phyloP scores from a whole-genome alignment of 2,888 invertebrate species.

The Standfussiana lucernea region DNA sequence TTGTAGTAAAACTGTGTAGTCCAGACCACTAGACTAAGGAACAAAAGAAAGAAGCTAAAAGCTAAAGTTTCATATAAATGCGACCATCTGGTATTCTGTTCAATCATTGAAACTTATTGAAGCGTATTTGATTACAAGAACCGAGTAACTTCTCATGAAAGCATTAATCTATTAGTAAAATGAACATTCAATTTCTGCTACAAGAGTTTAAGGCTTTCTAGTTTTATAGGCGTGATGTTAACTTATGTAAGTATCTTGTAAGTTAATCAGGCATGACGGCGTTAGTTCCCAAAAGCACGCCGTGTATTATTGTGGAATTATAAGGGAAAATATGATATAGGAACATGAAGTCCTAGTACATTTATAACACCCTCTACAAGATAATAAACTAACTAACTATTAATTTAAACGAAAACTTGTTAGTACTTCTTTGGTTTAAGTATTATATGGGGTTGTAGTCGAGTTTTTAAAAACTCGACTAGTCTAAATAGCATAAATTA shows the following conservation, averaged over 20 bases:
- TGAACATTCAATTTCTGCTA: background rate
- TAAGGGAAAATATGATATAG: no score
- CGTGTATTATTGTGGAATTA: no score
- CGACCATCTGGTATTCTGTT: background rate
- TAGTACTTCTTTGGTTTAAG: no score
- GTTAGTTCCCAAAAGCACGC: background rate
- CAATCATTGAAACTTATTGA: constrained; percentile 1
- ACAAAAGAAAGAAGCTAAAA: background rate
- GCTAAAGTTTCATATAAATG: background rate
- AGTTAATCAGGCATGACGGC: background rate
- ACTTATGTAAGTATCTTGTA: background rate
- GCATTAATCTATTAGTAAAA: background rate
- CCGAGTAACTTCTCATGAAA: background rate
- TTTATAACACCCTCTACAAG: no score
- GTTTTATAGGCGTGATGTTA: no score
- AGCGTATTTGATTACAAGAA: background rate
- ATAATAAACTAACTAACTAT: no score
- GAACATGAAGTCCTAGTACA: no score
- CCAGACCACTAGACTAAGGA: background rate
- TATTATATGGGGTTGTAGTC: no score
- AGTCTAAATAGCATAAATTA: no score
- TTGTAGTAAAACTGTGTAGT: background rate
- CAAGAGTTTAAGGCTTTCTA: background rate
- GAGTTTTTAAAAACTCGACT: no score
- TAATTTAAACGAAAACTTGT: no score